Evolutionary conservation across 2,113 vertebrate genomes (phyloP), one percentile per base, ranked within the genome.

Genomic region (Tachuris rubrigastra): DNA sequence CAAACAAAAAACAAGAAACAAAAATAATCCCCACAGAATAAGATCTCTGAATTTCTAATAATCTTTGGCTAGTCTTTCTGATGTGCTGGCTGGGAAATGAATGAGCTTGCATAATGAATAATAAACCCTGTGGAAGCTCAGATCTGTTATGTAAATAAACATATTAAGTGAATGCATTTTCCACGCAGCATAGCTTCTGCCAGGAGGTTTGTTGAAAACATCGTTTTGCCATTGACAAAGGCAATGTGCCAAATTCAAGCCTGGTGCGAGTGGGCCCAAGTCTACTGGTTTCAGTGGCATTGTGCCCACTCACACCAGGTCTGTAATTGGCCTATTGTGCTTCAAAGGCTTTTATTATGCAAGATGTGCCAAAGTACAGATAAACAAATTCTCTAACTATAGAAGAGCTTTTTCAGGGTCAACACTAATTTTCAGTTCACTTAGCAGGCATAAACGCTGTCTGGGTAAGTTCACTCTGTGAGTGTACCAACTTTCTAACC

Each of bases 391-490:
- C 84, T 86, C 28, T 60, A 90, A 39, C 52, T 91, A 37, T 87
- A 96, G 87, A 93, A 89, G 53, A 97, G 93, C 47, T 96, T 97
- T 91, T 91, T 96, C 95, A 96, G 97, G 95, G 95, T 97, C 96
- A 95, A 75, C 39, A 81, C 56, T 90, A 87, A 87, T 94, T 93
- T 95, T 96, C 90, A 92, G 82, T 80, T 90, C 88, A 56, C 47
- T 92, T 90, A 95, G 53, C 68, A 89, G 65, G 53, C 52, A 92
- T 56, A 92, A 90, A 75, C 66, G 92, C 80, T 65, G 59, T 76
- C 59, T 90, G 73, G 28, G 44, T 90, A 37, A 56, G 28, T 65
- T 81, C 47, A 71, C 22, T 27, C 72, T 90, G 73, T 75, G 75
- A 41, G 56, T 73, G 10, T 78, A 93, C 56, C 60, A 81, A 75